A percentile compares a stretch with the other conserved stretches of the same genome.
Conservation (phyloP, 2,113 vertebrate species). For the Elachura formosa region DNA sequence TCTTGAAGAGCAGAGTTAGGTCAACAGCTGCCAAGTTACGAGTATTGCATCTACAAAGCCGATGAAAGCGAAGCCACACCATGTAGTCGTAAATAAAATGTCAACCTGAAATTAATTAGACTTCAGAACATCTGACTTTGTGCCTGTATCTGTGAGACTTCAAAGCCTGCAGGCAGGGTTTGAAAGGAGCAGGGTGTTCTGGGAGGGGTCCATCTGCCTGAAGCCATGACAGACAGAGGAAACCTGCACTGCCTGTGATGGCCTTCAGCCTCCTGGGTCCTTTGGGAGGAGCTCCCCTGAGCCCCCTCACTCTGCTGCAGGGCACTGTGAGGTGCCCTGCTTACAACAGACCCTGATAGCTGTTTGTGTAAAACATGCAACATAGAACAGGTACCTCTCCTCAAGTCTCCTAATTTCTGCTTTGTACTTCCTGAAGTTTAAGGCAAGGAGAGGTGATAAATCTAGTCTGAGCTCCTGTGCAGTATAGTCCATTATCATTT, state of each 20-base stretch:
- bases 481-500: neutral
- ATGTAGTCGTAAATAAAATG: conserved; percentile 34
- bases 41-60: neutral
- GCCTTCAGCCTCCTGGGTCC: neutral
- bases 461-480: neutral
- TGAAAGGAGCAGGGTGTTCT: neutral
- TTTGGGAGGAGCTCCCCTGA: neutral
- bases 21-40: conserved; percentile 24
- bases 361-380: fast-evolving
- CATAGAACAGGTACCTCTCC: neutral
- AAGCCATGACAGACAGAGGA: fast-evolving
- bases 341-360: fast-evolving
- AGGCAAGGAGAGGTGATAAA: neutral
- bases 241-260: neutral
- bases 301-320: neutral
- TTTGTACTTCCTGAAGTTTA: neutral
- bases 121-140: neutral
- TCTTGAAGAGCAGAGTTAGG: neutral
- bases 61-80: neutral
- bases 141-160: conserved; percentile 7
- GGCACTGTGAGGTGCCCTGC: neutral
- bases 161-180: neutral
- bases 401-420: neutral
- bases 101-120: conserved; percentile 59
- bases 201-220: neutral